Evolutionary conservation across 2,888 invertebrate species (phyloP), one percentile per base, ranked within the genome.

Genomic region (Sisyra terminalis): DNA sequence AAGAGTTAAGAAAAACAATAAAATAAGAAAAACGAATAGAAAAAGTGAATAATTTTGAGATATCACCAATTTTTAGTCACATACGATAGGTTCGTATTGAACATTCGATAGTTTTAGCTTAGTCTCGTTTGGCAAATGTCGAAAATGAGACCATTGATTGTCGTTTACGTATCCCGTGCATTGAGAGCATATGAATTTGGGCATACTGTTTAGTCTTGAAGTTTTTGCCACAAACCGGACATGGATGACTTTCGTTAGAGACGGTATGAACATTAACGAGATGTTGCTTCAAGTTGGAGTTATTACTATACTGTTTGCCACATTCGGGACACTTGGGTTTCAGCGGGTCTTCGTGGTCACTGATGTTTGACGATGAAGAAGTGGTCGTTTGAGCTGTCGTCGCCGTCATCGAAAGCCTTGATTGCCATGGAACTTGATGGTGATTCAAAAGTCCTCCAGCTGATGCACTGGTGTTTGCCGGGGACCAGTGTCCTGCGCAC

Each of bases 201-300:
- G 76, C 69, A 61, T 77, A 76, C 63, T 76, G 77, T 61, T 74
- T 73, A 49, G 77, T 76, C 65, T 76, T 76, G 69, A 76, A 77
- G 55, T 67, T 69, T 60, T 75, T 75, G 58, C 63, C 69, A 65
- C 76, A 76, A 50, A 74, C 69, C 57, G 72, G 67, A 59, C 77
- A 75, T 51, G 66, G 64, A 61, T 74, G 71, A 58, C 68, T 67
- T 52, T 69, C 68, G 44, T 66, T 68, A 55, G 70, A 67, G 50
- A 73, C 69, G 48, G 74, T 69, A 64, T 76, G 77, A 53, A 77
- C 74, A 65, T 76, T 76, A 53, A 72, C 70, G 55, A 75, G 69
- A 65, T 77, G 76, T 59, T 77, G 77, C 63, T 75, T 75, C 51
- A 76, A 68, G 63, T 76, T 76, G 59, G 74, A 73, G 60, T 72